Evolutionary conservation across 1,140 invertebrate genomes (phyloP).

Genomic region (Melitaea cinxia): DNA sequence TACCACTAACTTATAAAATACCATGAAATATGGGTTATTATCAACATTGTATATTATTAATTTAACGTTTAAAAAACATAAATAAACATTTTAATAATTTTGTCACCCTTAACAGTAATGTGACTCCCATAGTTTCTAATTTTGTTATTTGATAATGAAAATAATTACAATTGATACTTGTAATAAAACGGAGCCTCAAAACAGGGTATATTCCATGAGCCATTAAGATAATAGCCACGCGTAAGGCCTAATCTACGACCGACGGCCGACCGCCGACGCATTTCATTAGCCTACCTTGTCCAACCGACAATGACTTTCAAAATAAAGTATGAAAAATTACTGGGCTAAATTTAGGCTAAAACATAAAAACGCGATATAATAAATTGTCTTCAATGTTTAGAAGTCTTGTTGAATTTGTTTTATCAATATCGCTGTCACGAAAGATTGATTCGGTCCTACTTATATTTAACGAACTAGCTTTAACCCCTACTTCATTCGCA

Average conservation of each 20-base stretch:
- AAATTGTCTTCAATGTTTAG: background rate
- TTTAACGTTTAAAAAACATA: too few species aligned
- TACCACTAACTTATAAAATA: too few species aligned
- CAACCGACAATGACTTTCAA: constrained; percentile 5
- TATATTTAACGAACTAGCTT: too few species aligned
- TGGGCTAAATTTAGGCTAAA: background rate
- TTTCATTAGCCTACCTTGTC: constrained; percentile 5
- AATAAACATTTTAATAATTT: too few species aligned
- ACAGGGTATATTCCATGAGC: background rate
- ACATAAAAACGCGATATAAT: background rate
- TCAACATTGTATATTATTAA: too few species aligned
- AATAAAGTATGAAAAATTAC: constrained; percentile 1
- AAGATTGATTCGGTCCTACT: background rate
- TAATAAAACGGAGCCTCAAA: background rate
- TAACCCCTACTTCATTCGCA: too few species aligned
- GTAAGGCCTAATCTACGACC: constrained; percentile 6
- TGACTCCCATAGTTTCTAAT: background rate
- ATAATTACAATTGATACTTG: constrained; percentile 1
- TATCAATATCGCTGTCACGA: background rate
- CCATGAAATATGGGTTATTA: too few species aligned
- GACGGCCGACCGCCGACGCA: background rate
- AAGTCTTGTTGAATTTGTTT: background rate
- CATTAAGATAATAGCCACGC: constrained; percentile 7
- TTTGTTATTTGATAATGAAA: background rate
- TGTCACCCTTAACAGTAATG: background rate